phyloP scores from a whole-genome alignment of 2,113 vertebrate species.

The Cyprinodon tularosa region DNA sequence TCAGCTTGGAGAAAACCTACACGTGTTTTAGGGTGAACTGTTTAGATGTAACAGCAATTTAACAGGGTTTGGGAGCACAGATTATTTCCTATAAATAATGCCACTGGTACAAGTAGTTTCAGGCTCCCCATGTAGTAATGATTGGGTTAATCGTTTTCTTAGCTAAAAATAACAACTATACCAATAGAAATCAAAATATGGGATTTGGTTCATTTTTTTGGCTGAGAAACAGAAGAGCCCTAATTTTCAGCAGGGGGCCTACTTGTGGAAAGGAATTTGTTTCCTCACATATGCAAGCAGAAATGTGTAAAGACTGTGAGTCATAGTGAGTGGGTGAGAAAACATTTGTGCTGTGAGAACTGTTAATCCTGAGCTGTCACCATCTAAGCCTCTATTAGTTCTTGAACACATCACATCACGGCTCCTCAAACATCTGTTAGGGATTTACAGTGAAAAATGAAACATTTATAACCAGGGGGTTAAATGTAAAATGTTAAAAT shows the following conservation, averaged over 20 bases:
- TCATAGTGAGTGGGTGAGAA: background rate
- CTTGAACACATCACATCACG: background rate
- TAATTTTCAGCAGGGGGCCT: too few relatives aligned
- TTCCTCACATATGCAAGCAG: background rate
- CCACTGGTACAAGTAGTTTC: background rate
- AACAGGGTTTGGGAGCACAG: background rate
- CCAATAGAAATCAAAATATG: background rate
- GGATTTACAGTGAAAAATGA: background rate
- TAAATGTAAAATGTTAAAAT: background rate
- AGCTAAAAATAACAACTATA: background rate
- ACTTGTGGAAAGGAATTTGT: background rate
- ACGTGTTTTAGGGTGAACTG: too few relatives aligned
- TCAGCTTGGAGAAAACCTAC: too few relatives aligned
- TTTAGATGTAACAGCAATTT: background rate
- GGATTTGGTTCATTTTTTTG: background rate
- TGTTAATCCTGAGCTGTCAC: background rate
- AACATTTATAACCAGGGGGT: background rate
- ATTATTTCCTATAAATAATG: background rate
- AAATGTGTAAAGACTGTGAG: background rate
- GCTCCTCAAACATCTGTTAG: background rate
- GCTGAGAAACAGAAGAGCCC: background rate
- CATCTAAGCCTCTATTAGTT: background rate
- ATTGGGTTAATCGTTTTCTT: background rate
- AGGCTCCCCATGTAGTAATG: background rate
- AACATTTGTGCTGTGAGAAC: background rate